Evolutionary conservation across 2,797 vertebrate genomes (phyloP), one percentile per base, ranked within the genome.

Genomic region (Cuniculus paca): DNA sequence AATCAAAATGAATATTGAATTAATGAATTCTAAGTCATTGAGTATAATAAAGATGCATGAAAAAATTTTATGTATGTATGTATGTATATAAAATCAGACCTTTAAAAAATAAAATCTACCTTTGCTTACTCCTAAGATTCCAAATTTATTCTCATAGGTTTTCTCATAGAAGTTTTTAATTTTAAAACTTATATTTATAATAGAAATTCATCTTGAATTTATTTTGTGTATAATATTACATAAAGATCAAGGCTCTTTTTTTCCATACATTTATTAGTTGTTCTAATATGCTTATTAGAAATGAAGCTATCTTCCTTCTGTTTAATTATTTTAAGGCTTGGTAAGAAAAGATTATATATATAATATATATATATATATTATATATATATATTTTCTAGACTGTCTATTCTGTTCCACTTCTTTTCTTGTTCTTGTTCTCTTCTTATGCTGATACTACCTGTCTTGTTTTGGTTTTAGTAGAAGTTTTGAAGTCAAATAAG

Each of bases 141-240:
- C 17, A 92, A 79, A 91, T 12, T 48, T 61, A 77, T 60, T 87
- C 72, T 74, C 22, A 22, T 60, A 60, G 28, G 4, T 75, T 95
- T 88, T 83, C 74, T 80, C 26, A 70, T 72, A 84, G 2, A 97
- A 93, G n/a, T 5, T 65, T 80, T 91, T 68, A 87, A 36, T 61
- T 95, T 84, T 63, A 87, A 26, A 83, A 95, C 22, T 89, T 90
- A 78, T 26, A 54, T 48, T 68, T 84, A 68, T 60, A 84, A 50
- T 68, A 90, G 9, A 2, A 68, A 26, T 48, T 61, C 22, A 60
- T 54, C 45, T 93, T 63, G 84, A 83, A 87, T 87, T 63, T 68
- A 68, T 78, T 85, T 70, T 96, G 39, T 90, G 2, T 50, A 54
- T 79, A 94, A 79, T 63, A 81, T 85, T 6, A 90, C 68, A 28